Percentiles rank a stretch among this genome's conserved stretches.
phyloP scores from a whole-genome alignment of 2,113 vertebrate genomes.

The Corvus cornix region DNA sequence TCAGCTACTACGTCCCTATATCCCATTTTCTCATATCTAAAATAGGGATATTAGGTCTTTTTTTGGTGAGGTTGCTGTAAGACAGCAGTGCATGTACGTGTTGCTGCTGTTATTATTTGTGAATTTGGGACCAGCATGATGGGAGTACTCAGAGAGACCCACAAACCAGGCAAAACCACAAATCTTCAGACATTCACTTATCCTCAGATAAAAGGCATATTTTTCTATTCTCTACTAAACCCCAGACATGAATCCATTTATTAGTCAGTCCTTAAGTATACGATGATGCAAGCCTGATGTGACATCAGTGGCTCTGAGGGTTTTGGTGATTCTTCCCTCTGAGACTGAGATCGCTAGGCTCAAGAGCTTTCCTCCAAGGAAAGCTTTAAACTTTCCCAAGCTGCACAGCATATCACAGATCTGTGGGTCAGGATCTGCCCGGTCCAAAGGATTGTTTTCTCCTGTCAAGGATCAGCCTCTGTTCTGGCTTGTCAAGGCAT shows the following conservation, averaged over 20 bases:
- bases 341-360: background rate
- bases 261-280: background rate
- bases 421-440: background rate
- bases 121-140: background rate
- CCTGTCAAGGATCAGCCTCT: background rate
- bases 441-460: background rate
- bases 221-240: background rate
- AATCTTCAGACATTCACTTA: background rate
- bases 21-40: background rate
- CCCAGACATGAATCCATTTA: background rate
- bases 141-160: background rate
- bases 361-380: background rate
- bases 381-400: background rate
- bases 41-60: background rate
- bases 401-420: background rate
- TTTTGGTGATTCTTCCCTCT: background rate
- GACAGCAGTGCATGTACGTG: background rate
- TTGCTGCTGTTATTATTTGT: background rate
- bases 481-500: background rate
- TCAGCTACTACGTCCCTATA: background rate
- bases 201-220: background rate
- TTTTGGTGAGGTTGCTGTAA: background rate
- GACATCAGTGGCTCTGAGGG: background rate
- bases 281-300: fast-evolving
- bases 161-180: background rate